Percentiles rank a stretch among this genome's conserved stretches.
Evolutionary conservation across 2,888 invertebrate genomes (phyloP).

Genomic region (Heteropelma amictum): DNA sequence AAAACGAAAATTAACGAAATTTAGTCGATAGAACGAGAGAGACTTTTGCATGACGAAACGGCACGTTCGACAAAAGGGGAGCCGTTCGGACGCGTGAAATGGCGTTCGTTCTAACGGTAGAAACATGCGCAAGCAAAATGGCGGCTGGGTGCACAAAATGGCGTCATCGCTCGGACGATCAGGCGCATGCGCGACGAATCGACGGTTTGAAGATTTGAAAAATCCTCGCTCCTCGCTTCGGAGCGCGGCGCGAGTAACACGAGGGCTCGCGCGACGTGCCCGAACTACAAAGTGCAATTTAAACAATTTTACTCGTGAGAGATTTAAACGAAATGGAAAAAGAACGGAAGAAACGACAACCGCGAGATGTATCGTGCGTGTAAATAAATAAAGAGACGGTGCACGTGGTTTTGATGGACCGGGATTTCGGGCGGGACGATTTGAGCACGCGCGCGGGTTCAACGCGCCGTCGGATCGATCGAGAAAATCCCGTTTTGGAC

Average conservation of each 20-base stretch:
- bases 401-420: constrained; percentile 28
- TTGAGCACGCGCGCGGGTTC: not conserved
- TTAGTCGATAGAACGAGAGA: not conserved
- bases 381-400: constrained; percentile 27
- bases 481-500: constrained; percentile 4
- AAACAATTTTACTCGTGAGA: constrained; percentile 39
- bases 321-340: constrained; percentile 14
- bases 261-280: constrained; percentile 22
- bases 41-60: too few relatives aligned
- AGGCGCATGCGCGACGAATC: too few relatives aligned
- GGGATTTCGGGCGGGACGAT: constrained; percentile 13
- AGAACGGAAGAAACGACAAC: not conserved
- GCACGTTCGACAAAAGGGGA: not conserved
- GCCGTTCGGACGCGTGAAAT: not conserved
- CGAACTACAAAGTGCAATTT: constrained; percentile 63
- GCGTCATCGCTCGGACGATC: constrained; percentile 12
- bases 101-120: not conserved
- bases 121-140: too few relatives aligned
- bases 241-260: constrained; percentile 5
- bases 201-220: not conserved
- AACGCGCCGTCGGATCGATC: not conserved
- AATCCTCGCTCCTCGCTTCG: not conserved
- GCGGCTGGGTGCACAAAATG: not conserved
- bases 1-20: not conserved
- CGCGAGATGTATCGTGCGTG: constrained; percentile 25